These are phyloP conservation scores for Cylloceria caligata DNA, from an alignment of 2,888 invertebrate genomes.

Conservation along the genomic window DNA sequence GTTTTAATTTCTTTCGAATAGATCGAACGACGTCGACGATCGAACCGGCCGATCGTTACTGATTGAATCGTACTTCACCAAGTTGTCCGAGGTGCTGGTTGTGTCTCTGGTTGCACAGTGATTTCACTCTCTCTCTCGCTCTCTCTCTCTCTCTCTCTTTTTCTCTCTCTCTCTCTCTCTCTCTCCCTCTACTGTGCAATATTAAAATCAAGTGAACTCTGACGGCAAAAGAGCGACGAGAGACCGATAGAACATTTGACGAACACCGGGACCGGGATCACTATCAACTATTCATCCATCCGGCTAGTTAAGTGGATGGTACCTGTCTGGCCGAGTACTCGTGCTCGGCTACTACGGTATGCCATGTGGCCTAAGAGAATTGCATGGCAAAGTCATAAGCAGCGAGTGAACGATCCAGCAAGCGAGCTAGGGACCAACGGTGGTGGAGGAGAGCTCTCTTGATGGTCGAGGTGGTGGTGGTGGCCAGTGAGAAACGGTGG, in stretches of 20 bases:
- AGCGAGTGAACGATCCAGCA: conserved; percentile 63
- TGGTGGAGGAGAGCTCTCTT: conserved; percentile 63
- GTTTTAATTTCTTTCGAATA: conserved; percentile 12
- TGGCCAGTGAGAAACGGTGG: too few species aligned
- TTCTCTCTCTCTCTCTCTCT: not conserved
- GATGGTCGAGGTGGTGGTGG: conserved; percentile 27
- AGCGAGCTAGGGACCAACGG: conserved; percentile 49
- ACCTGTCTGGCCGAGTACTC: conserved; percentile 82
- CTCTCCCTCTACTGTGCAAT: not conserved
- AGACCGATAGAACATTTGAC: conserved; percentile 34
- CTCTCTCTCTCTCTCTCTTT: too few species aligned
- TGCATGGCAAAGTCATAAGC: conserved; percentile 81
- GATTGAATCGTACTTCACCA: conserved; percentile 13
- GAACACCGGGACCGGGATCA: conserved; percentile 70
- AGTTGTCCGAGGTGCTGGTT: not conserved
- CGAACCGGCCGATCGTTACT: conserved; percentile 62
- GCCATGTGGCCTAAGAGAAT: conserved; percentile 74
- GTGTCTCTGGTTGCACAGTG: not conserved
- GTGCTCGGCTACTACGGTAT: conserved; percentile 77
- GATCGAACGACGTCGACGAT: conserved; percentile 43
- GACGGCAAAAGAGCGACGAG: not conserved
- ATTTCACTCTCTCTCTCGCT: not conserved
- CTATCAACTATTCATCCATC: conserved; percentile 80
- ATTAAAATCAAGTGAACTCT: not conserved
- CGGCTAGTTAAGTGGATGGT: conserved; percentile 83